phyloP scores from a whole-genome alignment of 1,140 invertebrate species.

The Octopus bimaculoides region DNA sequence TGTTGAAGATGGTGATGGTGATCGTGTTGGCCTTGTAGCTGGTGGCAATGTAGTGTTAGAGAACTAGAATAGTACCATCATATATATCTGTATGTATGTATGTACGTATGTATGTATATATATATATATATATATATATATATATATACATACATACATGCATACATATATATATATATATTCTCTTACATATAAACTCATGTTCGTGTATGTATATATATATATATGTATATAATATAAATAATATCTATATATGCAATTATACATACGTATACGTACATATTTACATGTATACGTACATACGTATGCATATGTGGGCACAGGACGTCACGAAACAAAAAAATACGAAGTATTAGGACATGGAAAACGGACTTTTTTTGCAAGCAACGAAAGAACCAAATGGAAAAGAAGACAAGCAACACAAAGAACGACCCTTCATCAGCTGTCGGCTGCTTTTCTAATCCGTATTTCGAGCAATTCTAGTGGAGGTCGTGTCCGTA shows the following conservation, averaged over 20 bases:
- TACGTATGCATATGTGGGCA: not conserved
- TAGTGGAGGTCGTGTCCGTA: too few relatives aligned
- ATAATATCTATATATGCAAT: not conserved
- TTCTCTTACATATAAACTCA: not conserved
- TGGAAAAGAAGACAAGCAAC: too few relatives aligned
- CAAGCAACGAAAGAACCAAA: too few relatives aligned
- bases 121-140: constrained; percentile 2
- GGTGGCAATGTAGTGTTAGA: too few relatives aligned
- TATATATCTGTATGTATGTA: not conserved
- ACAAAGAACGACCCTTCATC: too few relatives aligned
- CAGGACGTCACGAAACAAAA: too few relatives aligned
- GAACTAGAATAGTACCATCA: not conserved
- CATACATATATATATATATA: not conserved
- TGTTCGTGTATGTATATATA: not conserved
- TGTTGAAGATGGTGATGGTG: too few relatives aligned
- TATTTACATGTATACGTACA: not conserved
- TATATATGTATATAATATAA: not conserved
- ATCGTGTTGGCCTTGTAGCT: too few relatives aligned
- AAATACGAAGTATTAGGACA: too few relatives aligned
- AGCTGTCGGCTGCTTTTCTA: too few relatives aligned
- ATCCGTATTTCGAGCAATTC: too few relatives aligned
- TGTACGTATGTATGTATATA: not conserved
- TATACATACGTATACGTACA: not conserved
- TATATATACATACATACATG: not conserved
- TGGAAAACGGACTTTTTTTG: not conserved